Percentiles rank a stretch among this genome's conserved stretches.
Conservation (phyloP, 2,113 vertebrate genomes). For the Chlorodrepanis virens region DNA sequence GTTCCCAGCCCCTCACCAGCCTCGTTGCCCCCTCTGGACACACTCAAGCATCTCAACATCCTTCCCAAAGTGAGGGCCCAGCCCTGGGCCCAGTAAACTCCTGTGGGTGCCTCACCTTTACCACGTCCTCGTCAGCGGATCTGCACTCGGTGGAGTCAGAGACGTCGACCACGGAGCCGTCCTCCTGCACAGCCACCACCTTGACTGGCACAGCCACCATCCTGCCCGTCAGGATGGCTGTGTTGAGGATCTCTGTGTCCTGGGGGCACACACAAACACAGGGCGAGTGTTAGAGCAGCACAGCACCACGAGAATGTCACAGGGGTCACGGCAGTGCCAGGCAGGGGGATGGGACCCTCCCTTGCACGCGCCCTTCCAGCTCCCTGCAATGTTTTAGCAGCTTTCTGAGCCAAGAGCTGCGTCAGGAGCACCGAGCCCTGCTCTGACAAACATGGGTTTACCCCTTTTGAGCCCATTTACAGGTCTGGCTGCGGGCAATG, state of each 20-base stretch:
- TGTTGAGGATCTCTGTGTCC: constrained; percentile 78
- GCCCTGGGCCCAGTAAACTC: too few species aligned
- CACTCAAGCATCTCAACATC: too few species aligned
- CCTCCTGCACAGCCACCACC: constrained; percentile 73
- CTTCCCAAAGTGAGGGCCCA: too few species aligned
- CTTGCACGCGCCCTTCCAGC: rapidly evolving
- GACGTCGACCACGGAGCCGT: constrained; percentile 71
- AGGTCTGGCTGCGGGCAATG: background rate
- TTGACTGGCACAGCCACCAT: constrained; percentile 68
- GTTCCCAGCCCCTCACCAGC: too few species aligned
- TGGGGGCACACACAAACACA: background rate
- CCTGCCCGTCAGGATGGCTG: constrained; percentile 74
- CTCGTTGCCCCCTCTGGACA: too few species aligned
- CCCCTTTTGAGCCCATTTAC: background rate
- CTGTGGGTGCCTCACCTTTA: constrained; percentile 67
- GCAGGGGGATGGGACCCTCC: rapidly evolving
- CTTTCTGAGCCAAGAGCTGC: background rate
- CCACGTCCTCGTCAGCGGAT: constrained; percentile 73
- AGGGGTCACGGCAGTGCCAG: rapidly evolving
- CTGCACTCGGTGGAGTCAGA: constrained; percentile 66
- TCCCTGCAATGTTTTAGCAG: background rate
- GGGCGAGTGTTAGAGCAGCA: rapidly evolving
- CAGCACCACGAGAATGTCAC: rapidly evolving
- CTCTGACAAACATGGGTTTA: background rate
- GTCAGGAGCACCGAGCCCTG: background rate